Evolutionary conservation across 1,140 invertebrate genomes (phyloP), one percentile per base, ranked within the genome.

Genomic region (Pachypsylla venusta): DNA sequence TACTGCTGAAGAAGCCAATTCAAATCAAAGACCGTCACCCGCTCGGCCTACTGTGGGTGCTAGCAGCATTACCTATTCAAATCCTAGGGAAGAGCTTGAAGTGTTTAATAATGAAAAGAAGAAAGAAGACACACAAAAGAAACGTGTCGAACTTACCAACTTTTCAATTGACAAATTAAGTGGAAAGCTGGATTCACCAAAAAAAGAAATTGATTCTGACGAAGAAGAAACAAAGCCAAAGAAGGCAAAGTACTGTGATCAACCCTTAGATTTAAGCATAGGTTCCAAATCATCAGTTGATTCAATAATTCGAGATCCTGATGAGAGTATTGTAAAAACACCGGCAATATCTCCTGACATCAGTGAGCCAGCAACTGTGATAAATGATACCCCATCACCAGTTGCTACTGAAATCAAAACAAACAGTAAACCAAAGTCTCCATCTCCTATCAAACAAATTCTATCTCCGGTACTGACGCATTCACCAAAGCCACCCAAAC

Each of bases 11-110:
- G 81, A 85, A 69, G 78, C 79, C 1, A 75, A 73, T 10, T 76
- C 76, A 4, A 78, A 77, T 61, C 74, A 79, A 48, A 74, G 78
- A 58, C 80, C 80, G 5, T 84, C 82, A 12, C 81, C 82, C 16
- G 76, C 79, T 0, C 71, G 79, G 64, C 78, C 78, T 3, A 75
- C 69, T 2, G 60, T 62, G 12, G 60, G 27, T 63, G 69, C n/a
- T 61, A 57, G 25, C 68, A 48, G 22, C 22, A 22, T 22, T 19
- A n/a, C 66, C 25, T 68, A 70, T 61, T 63, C 66, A 19, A 62
- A 62, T 63, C 65, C 40, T n/a, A 55, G 57, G 26, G 59, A 61
- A 35, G 12, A 35, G 54, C 55, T 48, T 53, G 62, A 55, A 20
- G 58, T 65, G 35, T 59, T 63, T 58, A 65, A 65, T 4, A 68